A percentile compares a stretch with the other conserved stretches of the same genome.
Evolutionary conservation across 2,113 vertebrate species (phyloP).

Genomic region (Eulacestoma nigropectus): DNA sequence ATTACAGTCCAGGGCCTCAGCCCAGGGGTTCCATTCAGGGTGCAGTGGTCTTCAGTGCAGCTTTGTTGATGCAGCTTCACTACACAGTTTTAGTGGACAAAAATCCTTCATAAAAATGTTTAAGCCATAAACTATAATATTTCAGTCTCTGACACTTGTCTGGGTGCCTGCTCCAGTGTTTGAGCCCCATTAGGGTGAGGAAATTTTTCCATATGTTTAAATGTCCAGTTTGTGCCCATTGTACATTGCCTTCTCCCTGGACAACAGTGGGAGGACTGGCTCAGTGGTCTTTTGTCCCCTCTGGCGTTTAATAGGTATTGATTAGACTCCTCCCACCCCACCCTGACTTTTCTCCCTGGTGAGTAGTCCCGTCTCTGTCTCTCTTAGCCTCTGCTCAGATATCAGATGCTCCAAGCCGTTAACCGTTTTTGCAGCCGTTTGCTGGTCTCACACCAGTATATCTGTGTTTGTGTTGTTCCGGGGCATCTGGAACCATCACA

Average conservation of each 20-base stretch:
- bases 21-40: no score
- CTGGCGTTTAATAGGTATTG: not conserved
- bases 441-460: rapidly evolving
- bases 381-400: not conserved
- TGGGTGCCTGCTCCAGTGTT: not conserved
- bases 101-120: not conserved
- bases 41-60: not conserved
- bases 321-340: not conserved
- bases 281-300: not conserved
- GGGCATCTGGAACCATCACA: not conserved
- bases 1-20: no score
- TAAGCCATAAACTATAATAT: not conserved
- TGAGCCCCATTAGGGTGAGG: not conserved
- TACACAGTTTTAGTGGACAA: not conserved
- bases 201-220: not conserved
- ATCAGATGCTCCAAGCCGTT: not conserved
- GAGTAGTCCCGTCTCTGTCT: not conserved
- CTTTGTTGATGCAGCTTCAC: not conserved
- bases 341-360: not conserved
- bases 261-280: not conserved
- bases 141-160: not conserved
- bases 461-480: rapidly evolving
- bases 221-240: not conserved
- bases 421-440: not conserved
- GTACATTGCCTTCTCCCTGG: not conserved